A percentile compares a stretch with the other conserved stretches of the same genome.
phyloP scores from a whole-genome alignment of 2,797 vertebrate species.

The Anomalospiza imberbis region DNA sequence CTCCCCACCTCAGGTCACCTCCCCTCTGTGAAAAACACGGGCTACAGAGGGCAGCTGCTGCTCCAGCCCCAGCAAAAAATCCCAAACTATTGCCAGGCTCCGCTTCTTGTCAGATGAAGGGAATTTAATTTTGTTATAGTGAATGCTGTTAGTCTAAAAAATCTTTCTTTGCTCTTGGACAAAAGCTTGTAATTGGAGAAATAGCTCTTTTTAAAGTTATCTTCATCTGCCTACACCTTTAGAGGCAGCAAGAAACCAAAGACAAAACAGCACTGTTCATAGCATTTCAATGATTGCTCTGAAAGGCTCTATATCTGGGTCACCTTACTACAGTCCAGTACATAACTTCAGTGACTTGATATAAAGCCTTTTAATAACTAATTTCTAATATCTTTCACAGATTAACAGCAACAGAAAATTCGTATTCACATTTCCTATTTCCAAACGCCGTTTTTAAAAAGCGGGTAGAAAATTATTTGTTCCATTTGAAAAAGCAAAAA shows the following conservation, averaged over 20 bases:
- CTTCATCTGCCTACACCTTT: conserved; percentile 74
- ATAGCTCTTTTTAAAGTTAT: conserved; percentile 69
- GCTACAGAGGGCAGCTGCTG: not conserved
- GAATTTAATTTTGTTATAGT: conserved; percentile 74
- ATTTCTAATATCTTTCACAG: conserved; percentile 41
- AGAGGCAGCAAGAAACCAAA: conserved; percentile 64
- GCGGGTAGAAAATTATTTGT: not conserved
- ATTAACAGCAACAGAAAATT: conserved; percentile 37
- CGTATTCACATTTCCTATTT: not conserved
- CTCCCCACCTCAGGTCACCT: not conserved
- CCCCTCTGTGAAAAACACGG: not conserved
- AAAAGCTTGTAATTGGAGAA: conserved; percentile 77
- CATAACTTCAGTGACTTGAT: conserved; percentile 61
- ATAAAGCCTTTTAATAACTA: conserved; percentile 53
- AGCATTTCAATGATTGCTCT: conserved; percentile 63
- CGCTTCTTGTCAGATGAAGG: conserved; percentile 60
- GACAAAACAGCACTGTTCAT: conserved; percentile 75
- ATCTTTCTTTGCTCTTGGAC: conserved; percentile 69
- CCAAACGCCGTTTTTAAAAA: not conserved
- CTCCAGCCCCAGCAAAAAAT: not conserved
- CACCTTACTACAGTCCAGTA: conserved; percentile 63
- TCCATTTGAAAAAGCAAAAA: not conserved
- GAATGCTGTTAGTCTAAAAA: conserved; percentile 70
- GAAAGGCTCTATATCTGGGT: conserved; percentile 71
- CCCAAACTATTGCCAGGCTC: conserved; percentile 16